Evolutionary conservation across 2,888 invertebrate genomes (phyloP).

Genomic region (Xestia rhomboidea): DNA sequence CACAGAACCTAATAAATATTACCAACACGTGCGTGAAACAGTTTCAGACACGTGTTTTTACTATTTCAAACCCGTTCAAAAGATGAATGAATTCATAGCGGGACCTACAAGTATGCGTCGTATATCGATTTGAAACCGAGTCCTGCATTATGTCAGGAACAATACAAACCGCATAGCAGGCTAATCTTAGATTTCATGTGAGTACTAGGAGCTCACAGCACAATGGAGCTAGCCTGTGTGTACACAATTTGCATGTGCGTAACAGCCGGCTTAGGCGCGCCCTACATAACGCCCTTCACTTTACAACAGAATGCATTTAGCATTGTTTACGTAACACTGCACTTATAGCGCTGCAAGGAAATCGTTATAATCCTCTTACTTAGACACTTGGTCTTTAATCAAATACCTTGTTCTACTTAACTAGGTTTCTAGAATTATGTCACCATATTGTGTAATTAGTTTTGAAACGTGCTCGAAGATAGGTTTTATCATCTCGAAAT

Average conservation of each 20-base stretch:
- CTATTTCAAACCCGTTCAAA: conserved; percentile 37
- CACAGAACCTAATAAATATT: conserved; percentile 21
- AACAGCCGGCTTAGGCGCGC: conserved; percentile 65
- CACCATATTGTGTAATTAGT: conserved; percentile 29
- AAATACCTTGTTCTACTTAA: conserved; percentile 34
- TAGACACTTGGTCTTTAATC: conserved; percentile 30
- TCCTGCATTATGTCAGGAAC: conserved; percentile 46
- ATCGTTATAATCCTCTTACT: conserved; percentile 64
- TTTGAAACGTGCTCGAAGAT: conserved; percentile 15
- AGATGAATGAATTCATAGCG: conserved; percentile 50
- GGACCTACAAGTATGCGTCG: conserved; percentile 22
- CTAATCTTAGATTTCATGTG: conserved; percentile 58
- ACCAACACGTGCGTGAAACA: conserved; percentile 40
- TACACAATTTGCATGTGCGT: conserved; percentile 62
- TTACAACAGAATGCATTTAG: conserved; percentile 71
- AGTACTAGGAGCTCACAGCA: conserved; percentile 50
- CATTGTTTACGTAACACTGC: conserved; percentile 69
- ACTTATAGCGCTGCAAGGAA: conserved; percentile 68
- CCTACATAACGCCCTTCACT: conserved; percentile 75
- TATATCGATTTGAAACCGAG: conserved; percentile 51
- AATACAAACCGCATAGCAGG: conserved; percentile 39
- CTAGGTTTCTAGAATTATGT: conserved; percentile 40
- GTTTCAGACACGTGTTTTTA: conserved; percentile 44
- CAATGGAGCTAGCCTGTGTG: conserved; percentile 54
- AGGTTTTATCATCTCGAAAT: conserved; percentile 32